Percentiles rank a stretch among this genome's conserved stretches.
These are phyloP conservation scores for Pelmatolapia mariae DNA, from an alignment of 2,113 vertebrate species.

Conservation along the genomic window DNA sequence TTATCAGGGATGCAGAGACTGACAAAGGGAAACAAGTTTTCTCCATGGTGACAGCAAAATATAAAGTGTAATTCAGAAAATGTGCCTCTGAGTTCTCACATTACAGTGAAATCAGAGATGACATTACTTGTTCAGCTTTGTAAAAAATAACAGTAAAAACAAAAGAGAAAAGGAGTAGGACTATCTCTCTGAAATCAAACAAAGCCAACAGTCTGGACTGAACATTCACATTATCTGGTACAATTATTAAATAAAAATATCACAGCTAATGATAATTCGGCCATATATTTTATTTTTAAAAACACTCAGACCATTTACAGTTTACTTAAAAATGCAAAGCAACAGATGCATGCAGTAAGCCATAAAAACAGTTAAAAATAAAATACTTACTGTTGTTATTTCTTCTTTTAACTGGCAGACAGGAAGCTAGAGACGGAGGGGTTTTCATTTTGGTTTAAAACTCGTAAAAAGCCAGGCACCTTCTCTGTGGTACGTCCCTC, in stretches of 20 bases:
- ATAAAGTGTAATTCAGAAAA: accelerated
- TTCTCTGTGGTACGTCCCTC: not conserved
- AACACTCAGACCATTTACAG: not conserved
- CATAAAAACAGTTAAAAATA: not conserved
- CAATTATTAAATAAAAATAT: not conserved
- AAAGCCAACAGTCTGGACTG: not conserved
- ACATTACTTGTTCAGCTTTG: not conserved
- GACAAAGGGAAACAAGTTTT: not conserved
- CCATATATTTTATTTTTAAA: not conserved
- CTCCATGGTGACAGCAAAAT: not conserved
- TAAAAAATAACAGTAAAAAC: not conserved
- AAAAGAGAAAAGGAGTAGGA: not conserved
- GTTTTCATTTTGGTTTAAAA: not conserved
- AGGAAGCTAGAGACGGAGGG: not conserved
- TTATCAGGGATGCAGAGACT: not conserved
- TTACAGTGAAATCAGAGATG: not conserved
- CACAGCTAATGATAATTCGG: not conserved
- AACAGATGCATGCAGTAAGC: not conserved
- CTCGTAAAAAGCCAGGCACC: not conserved
- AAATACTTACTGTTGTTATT: not conserved
- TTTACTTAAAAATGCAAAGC: not conserved
- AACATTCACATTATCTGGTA: not conserved
- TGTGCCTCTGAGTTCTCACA: not conserved
- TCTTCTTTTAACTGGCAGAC: not conserved
- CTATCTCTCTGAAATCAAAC: not conserved